Conservation (phyloP, 2,888 invertebrate genomes). For the Ametastegia equiseti region DNA sequence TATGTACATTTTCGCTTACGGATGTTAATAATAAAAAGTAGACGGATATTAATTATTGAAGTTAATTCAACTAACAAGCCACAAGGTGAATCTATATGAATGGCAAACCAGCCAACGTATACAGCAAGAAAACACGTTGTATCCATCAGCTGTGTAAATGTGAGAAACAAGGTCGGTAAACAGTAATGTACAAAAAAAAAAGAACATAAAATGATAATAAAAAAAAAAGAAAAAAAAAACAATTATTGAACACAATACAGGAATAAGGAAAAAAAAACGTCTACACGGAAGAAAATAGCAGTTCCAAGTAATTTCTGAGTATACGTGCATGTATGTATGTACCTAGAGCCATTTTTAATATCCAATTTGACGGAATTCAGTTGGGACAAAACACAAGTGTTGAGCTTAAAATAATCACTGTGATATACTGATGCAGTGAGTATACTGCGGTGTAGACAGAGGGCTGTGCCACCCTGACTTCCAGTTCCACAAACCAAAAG, state of each 20-base stretch:
- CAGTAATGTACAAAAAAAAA: neutral
- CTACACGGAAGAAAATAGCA: neutral
- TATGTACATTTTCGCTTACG: too few relatives aligned
- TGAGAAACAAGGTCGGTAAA: neutral
- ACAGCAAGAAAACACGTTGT: neutral
- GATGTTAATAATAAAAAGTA: neutral
- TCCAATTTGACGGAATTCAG: neutral
- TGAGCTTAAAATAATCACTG: conserved; percentile 21
- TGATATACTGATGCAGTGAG: too few relatives aligned
- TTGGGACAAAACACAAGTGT: neutral
- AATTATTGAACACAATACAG: neutral
- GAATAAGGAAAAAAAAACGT: neutral
- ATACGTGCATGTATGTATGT: neutral
- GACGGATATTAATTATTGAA: conserved; percentile 1
- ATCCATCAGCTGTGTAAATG: conserved; percentile 6
- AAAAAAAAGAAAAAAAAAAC: neutral
- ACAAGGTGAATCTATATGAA: conserved; percentile 36
- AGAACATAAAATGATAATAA: neutral
- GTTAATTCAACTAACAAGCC: conserved; percentile 25
- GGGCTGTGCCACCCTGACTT: neutral
- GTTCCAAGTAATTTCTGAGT: neutral
- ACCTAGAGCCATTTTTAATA: neutral
- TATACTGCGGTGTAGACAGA: neutral
- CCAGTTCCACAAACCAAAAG: neutral
- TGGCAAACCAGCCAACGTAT: neutral